Evolutionary conservation across 92 coral and sea anemone genomes (phyloP), one percentile per base, ranked within the genome.

Genomic region (Phenganax subtilis): DNA sequence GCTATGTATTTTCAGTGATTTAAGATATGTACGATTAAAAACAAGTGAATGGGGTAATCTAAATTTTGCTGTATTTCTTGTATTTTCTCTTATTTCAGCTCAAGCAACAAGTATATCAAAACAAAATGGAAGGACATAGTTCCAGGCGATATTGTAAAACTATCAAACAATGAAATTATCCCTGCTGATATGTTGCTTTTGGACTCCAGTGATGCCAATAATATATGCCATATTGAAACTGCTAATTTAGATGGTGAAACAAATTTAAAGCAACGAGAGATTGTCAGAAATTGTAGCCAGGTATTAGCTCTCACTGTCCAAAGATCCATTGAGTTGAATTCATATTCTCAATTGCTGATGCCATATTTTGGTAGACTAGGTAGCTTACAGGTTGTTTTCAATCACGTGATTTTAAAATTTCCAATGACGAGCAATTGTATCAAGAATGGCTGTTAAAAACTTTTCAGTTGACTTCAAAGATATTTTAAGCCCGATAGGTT

Each of bases 221-320:
- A 87, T 27, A 83, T 90, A 14, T 96, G 99, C 66, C 93, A 89
- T 37, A 89, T 96, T 53, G 99, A 96, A 80, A 96, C 99, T 47
- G 96, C 99, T 29, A 96, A 96, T 76, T 89, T 96, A 61, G 99
- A 96, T 92, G 99, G 99, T 12, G 99, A 96, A 82, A 89, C 97
- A 0, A 96, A 96, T 72, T 86, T 96, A 57, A 96, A 96, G 70
- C 99, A 96, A 67, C 76, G 97, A 84, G 99, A 96, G 70, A 91
- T 88, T 75, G 96, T 96, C 12, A 96, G 92, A 85, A 91, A 88
- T 69, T 85, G 90, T 17, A 73, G 72, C 66, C 63, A 87, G 89
- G 97, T 93, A 79, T 80, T 37, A 37, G 2, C 47, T 37, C 47
- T 37, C 47, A 37, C 47, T 37, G 47, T 37, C 47, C 47, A 1